Conservation (phyloP, 23 tunicate species). For the Ascidia mentula region DNA sequence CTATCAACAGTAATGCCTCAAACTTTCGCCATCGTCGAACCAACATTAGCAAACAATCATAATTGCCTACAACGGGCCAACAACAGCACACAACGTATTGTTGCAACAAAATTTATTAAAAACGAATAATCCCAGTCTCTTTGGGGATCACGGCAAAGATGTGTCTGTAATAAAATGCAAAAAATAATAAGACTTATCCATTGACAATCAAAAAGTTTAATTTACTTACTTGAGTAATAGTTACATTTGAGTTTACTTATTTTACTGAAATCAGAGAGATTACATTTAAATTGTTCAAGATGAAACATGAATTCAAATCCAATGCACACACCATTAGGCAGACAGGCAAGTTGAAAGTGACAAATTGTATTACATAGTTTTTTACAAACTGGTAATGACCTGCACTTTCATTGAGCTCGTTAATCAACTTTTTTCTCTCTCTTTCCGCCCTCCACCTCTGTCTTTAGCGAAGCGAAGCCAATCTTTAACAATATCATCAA, state of each 20-base stretch:
- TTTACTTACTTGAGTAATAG: neutral
- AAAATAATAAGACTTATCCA: neutral
- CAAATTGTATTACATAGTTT: neutral
- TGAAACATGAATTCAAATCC: neutral
- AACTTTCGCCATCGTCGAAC: neutral
- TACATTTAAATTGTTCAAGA: neutral
- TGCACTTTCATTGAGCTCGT: neutral
- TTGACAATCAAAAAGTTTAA: neutral
- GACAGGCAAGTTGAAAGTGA: neutral
- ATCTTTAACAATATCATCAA: neutral
- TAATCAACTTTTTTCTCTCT: neutral
- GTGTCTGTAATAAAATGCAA: neutral
- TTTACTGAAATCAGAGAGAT: neutral
- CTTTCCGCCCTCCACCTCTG: conserved; percentile 1
- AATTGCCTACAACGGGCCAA: neutral
- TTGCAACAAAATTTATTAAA: neutral
- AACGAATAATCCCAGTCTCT: neutral
- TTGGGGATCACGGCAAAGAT: neutral
- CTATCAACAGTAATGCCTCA: neutral
- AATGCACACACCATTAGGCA: neutral
- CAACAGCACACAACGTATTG: neutral
- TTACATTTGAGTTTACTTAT: neutral
- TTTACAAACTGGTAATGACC: neutral
- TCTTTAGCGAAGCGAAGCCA: neutral
- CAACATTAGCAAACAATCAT: neutral